Percentiles rank a stretch among this genome's conserved stretches.
Conservation (phyloP, 92 coral and sea anemone species). For the Bergia puertoricense region DNA sequence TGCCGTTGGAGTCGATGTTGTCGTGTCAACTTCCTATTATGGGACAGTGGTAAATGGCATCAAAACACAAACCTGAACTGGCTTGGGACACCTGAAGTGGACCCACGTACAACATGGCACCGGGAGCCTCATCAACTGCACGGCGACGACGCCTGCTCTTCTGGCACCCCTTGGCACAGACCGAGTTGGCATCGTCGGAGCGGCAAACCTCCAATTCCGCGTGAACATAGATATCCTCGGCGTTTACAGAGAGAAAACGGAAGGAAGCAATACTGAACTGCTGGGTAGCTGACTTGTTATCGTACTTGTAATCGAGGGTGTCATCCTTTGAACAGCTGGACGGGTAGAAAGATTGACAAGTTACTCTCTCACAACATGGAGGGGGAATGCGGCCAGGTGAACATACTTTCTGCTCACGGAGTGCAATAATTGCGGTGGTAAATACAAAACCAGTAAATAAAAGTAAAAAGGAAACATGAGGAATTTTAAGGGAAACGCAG, state of each 20-base stretch:
- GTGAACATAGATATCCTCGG: slow-evolving; percentile 60
- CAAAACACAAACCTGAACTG: slow-evolving; percentile 21
- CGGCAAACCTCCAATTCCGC: slow-evolving; percentile 79
- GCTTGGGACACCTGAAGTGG: slow-evolving; percentile 43
- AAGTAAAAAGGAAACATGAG: too few relatives aligned
- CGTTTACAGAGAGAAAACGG: slow-evolving; percentile 53
- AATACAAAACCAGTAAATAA: too few relatives aligned
- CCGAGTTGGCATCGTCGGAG: slow-evolving; percentile 56
- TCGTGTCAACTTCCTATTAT: not conserved
- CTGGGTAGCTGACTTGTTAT: slow-evolving; percentile 47
- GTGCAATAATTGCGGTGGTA: too few relatives aligned
- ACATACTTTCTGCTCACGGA: not conserved
- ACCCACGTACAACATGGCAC: slow-evolving; percentile 57
- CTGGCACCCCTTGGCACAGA: slow-evolving; percentile 73
- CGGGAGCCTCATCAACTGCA: slow-evolving; percentile 40
- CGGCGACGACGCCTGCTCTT: slow-evolving; percentile 55
- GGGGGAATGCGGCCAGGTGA: too few relatives aligned
- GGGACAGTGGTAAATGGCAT: not conserved
- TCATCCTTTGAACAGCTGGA: slow-evolving; percentile 67
- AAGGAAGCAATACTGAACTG: slow-evolving; percentile 56
- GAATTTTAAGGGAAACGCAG: too few relatives aligned
- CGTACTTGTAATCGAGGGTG: slow-evolving; percentile 52
- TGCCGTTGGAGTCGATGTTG: not conserved
- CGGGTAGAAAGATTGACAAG: not conserved
- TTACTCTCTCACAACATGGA: too few relatives aligned